These are phyloP conservation scores for Euplexia lucipara DNA, from an alignment of 2,888 invertebrate genomes.

Conservation along the genomic window DNA sequence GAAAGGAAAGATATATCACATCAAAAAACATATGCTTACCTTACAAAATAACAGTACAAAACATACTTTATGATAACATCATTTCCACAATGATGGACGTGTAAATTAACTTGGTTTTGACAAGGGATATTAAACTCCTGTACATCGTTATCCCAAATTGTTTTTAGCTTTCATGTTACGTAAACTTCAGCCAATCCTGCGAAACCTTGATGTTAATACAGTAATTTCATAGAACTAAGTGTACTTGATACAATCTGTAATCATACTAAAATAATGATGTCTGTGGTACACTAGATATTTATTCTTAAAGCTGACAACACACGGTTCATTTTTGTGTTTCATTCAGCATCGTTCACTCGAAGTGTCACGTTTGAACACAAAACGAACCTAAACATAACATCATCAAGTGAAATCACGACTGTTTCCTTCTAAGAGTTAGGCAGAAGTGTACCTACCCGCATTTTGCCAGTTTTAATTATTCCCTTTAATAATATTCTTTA, in stretches of 20 bases:
- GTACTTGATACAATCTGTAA: slow-evolving; percentile 15
- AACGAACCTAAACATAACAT: too few species aligned
- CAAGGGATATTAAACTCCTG: slow-evolving; percentile 11
- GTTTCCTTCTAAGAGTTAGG: too few species aligned
- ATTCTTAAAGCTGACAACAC: too few species aligned
- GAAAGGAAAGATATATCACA: too few species aligned
- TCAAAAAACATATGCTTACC: not conserved
- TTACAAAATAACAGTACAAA: not conserved
- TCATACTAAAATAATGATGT: slow-evolving; percentile 11
- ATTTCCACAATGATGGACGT: slow-evolving; percentile 28
- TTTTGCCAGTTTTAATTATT: too few species aligned
- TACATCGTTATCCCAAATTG: slow-evolving; percentile 9
- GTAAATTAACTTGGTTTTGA: slow-evolving; percentile 21
- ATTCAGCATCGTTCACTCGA: too few species aligned
- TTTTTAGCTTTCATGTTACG: slow-evolving; percentile 10
- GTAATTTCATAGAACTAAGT: slow-evolving; percentile 10
- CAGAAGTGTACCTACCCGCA: too few species aligned
- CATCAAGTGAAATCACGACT: too few species aligned
- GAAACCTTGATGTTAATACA: not conserved
- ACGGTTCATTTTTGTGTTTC: too few species aligned
- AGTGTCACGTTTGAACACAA: too few species aligned
- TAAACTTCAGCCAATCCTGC: not conserved
- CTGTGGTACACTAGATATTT: not conserved
- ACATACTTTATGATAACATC: slow-evolving; percentile 5
- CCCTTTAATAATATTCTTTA: too few species aligned